A percentile compares a stretch with the other conserved stretches of the same genome.
phyloP scores from a whole-genome alignment of 2,797 vertebrate species.

The Chaunax sp. region DNA sequence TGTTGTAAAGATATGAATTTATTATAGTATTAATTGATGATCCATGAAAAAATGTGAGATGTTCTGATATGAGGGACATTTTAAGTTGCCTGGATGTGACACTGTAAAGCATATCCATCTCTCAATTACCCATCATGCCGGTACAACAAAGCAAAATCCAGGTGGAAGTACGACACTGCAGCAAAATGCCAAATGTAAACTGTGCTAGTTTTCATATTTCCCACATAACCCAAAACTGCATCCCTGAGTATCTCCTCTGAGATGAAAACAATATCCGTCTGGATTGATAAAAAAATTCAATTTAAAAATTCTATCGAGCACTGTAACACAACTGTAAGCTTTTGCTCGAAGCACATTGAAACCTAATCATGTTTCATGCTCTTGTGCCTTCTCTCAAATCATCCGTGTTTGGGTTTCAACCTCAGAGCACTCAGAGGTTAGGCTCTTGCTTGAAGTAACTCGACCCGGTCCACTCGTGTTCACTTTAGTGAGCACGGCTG shows the following conservation, averaged over 20 bases:
- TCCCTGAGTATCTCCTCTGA: constrained; percentile 38
- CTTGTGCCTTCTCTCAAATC: constrained; percentile 60
- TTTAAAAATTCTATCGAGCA: constrained; percentile 74
- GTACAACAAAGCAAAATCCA: constrained; percentile 43
- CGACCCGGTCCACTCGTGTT: constrained; percentile 37
- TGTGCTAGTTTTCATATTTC: constrained; percentile 32
- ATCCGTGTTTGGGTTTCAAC: constrained; percentile 65
- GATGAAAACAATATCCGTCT: constrained; percentile 63
- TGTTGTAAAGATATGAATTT: no score
- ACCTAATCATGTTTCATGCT: constrained; percentile 74
- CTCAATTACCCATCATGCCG: constrained; percentile 25
- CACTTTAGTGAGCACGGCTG: constrained; percentile 14
- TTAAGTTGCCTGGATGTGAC: no score
- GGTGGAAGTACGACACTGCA: constrained; percentile 52
- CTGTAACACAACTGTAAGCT: constrained; percentile 65
- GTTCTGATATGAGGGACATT: no score
- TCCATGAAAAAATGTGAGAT: no score
- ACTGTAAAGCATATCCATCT: constrained; percentile 34
- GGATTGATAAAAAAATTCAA: constrained; percentile 71
- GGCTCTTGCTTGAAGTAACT: constrained; percentile 52
- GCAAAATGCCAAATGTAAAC: constrained; percentile 57
- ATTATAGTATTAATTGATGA: no score
- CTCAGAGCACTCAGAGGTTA: constrained; percentile 31
- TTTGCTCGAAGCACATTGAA: constrained; percentile 47
- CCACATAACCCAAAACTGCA: constrained; percentile 29